These are phyloP conservation scores for Heterochromis multidens DNA, from an alignment of 2,113 vertebrate genomes.

Conservation along the genomic window DNA sequence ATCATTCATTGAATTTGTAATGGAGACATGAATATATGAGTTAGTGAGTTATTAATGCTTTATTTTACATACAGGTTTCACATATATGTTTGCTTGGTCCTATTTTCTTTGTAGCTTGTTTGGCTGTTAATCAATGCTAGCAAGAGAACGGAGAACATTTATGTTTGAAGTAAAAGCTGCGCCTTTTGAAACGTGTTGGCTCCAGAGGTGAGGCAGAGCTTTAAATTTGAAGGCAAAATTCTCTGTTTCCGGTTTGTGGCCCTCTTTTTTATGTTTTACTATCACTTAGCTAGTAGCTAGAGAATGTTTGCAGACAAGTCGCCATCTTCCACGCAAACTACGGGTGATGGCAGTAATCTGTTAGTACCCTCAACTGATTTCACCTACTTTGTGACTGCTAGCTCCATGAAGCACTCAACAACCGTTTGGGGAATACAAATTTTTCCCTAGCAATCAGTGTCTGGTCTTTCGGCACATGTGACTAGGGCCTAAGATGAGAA, in stretches of 20 bases:
- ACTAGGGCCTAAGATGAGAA: background rate
- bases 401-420: background rate
- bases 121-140: background rate
- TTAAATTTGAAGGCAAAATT: background rate
- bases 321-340: background rate
- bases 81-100: background rate
- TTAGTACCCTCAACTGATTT: background rate
- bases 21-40: background rate
- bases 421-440: background rate
- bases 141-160: background rate
- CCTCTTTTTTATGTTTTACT: background rate
- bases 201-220: background rate
- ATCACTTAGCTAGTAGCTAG: background rate
- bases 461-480: background rate
- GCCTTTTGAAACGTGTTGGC: background rate
- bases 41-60: background rate
- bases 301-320: too few relatives aligned
- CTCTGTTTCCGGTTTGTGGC: background rate
- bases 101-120: background rate
- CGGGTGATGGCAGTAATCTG: background rate
- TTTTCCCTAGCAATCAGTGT: background rate
- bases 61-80: background rate
- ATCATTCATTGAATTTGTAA: background rate
- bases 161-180: too few relatives aligned
- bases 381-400: background rate